These are phyloP conservation scores for Scaptomyza hsui DNA, from an alignment of 1,140 invertebrate species.

Conservation along the genomic window DNA sequence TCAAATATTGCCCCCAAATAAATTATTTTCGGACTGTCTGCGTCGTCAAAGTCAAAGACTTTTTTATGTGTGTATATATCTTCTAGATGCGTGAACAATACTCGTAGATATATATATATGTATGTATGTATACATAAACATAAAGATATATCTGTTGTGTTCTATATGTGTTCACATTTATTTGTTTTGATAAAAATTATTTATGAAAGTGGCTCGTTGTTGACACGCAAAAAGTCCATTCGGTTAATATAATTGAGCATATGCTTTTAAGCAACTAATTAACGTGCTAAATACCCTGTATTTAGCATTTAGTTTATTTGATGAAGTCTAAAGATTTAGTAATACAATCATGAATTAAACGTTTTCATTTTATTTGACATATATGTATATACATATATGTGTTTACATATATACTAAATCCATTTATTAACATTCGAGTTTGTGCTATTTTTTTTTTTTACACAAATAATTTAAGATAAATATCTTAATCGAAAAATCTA, in stretches of 20 bases:
- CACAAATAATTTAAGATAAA: too few species aligned
- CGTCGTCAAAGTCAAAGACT: conserved; percentile 72
- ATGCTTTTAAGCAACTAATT: conserved; percentile 37
- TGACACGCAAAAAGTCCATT: conserved; percentile 66
- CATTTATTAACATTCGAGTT: too few species aligned
- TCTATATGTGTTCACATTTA: conserved; percentile 12
- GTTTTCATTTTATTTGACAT: too few species aligned
- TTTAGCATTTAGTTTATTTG: too few species aligned
- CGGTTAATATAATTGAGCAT: conserved; percentile 42
- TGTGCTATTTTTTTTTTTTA: too few species aligned
- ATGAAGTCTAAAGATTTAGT: too few species aligned
- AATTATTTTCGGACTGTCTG: conserved; percentile 44
- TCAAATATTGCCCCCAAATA: conserved; percentile 31
- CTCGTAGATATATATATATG: conserved; percentile 11
- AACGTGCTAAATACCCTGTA: conserved; percentile 26
- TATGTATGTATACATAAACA: conserved; percentile 3
- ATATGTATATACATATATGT: too few species aligned
- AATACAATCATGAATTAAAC: too few species aligned
- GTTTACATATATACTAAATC: too few species aligned
- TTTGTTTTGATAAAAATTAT: conserved; percentile 48
- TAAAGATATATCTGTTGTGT: conserved; percentile 2
- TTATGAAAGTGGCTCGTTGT: conserved; percentile 29
- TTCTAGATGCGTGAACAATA: conserved; percentile 3
- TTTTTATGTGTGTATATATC: conserved; percentile 40
- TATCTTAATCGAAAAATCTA: too few species aligned